Conservation (phyloP, 2,113 vertebrate genomes). For the Copsychus sechellarum region DNA sequence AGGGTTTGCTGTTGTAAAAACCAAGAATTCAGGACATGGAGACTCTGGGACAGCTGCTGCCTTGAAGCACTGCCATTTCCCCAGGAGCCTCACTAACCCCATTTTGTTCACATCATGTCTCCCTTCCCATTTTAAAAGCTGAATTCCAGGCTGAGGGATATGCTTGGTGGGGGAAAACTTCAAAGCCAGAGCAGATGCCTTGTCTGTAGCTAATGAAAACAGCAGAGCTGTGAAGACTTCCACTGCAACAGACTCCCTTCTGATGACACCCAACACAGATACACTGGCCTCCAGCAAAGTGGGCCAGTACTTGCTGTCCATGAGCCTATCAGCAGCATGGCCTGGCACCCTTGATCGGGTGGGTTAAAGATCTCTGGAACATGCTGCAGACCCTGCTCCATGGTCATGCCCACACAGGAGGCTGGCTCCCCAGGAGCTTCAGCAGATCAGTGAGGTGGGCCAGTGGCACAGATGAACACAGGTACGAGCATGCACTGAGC, state of each 20-base stretch:
- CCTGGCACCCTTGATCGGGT: rapidly evolving
- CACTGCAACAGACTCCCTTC: not conserved
- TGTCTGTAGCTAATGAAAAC: not conserved
- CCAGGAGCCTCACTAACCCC: not conserved
- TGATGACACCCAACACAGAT: not conserved
- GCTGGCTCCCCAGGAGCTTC: not conserved
- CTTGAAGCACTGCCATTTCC: not conserved
- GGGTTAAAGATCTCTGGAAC: not conserved
- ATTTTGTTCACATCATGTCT: not conserved
- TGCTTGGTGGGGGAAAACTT: not conserved
- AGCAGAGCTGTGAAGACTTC: not conserved
- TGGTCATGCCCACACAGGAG: rapidly evolving
- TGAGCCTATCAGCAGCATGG: not conserved
- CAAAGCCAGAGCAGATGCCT: not conserved
- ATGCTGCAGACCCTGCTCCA: not conserved
- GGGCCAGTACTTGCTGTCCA: not conserved
- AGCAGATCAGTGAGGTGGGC: not conserved
- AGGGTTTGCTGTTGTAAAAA: slow-evolving; percentile 11
- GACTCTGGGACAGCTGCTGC: not conserved
- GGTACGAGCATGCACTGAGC: not conserved
- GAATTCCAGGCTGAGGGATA: not conserved
- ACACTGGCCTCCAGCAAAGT: not conserved
- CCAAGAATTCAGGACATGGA: not conserved
- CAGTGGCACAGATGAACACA: not conserved
- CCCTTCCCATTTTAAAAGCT: not conserved